These are phyloP conservation scores for Galerucella pusilla DNA, from an alignment of 2,888 invertebrate species.

Conservation along the genomic window DNA sequence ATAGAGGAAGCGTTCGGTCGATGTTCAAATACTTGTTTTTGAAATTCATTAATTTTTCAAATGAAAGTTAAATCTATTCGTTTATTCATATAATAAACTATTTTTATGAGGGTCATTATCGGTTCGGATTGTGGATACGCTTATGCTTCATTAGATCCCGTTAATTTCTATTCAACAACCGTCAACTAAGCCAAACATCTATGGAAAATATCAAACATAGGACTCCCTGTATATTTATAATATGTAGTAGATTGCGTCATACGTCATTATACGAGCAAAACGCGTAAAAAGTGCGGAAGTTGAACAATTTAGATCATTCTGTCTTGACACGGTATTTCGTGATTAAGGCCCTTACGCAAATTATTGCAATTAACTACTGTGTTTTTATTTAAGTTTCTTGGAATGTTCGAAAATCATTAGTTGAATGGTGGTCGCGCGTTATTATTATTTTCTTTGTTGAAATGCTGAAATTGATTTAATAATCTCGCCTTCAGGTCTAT, in stretches of 20 bases:
- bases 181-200: no score
- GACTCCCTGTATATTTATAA: background rate
- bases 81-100: constrained; percentile 34
- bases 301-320: constrained; percentile 52
- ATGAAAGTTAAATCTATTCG: constrained; percentile 32
- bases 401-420: constrained; percentile 25
- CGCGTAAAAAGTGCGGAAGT: constrained; percentile 47
- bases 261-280: constrained; percentile 23
- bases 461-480: constrained; percentile 24
- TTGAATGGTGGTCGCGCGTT: constrained; percentile 7
- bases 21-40: constrained; percentile 53
- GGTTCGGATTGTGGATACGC: background rate
- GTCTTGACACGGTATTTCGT: constrained; percentile 54
- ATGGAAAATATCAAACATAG: background rate
- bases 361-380: constrained; percentile 47
- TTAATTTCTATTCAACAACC: background rate
- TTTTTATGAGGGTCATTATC: constrained; percentile 20
- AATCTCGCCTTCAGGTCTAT: constrained; percentile 11
- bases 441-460: constrained; percentile 22
- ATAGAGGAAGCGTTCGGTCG: constrained; percentile 56
- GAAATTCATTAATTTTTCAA: constrained; percentile 46
- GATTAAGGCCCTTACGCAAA: constrained; percentile 48
- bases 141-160: constrained; percentile 21
- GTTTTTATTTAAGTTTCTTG: constrained; percentile 30
- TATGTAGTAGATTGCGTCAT: constrained; percentile 12